A percentile compares a stretch with the other conserved stretches of the same genome.
Conservation (phyloP, 2,797 vertebrate genomes). For the Sebastes iracundus region DNA sequence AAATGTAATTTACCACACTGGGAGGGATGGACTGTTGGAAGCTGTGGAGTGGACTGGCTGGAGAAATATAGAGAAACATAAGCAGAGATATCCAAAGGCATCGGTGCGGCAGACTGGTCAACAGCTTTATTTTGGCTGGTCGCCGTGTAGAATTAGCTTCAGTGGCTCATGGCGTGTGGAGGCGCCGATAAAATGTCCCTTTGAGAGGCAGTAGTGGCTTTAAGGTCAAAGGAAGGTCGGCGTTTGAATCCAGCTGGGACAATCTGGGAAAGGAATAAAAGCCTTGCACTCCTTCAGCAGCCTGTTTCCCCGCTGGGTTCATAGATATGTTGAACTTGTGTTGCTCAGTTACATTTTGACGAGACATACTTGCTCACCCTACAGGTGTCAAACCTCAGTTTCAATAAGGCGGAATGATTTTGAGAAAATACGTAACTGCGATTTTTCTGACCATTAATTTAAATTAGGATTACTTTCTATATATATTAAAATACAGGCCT, state of each 20-base stretch:
- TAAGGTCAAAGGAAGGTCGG: slow-evolving; percentile 55
- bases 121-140: slow-evolving; percentile 22
- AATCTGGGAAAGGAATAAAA: slow-evolving; percentile 35
- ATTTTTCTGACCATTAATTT: neutral
- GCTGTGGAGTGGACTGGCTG: neutral
- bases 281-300: neutral
- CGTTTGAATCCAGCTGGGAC: slow-evolving; percentile 41
- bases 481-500: no score
- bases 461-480: neutral
- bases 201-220: slow-evolving; percentile 23
- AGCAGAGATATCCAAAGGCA: slow-evolving; percentile 44
- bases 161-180: slow-evolving; percentile 41
- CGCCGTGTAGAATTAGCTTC: slow-evolving; percentile 37
- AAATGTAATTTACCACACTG: slow-evolving; percentile 28
- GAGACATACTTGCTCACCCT: neutral
- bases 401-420: neutral
- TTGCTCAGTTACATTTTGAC: neutral
- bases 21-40: slow-evolving; percentile 23
- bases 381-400: neutral
- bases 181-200: slow-evolving; percentile 55
- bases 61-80: slow-evolving; percentile 7
- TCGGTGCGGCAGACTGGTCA: slow-evolving; percentile 21
- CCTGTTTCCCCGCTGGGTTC: neutral
- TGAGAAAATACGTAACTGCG: neutral
- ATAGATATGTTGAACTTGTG: slow-evolving; percentile 12